phyloP scores from a whole-genome alignment of 2,113 vertebrate species.

The Ibidorhyncha struthersii region DNA sequence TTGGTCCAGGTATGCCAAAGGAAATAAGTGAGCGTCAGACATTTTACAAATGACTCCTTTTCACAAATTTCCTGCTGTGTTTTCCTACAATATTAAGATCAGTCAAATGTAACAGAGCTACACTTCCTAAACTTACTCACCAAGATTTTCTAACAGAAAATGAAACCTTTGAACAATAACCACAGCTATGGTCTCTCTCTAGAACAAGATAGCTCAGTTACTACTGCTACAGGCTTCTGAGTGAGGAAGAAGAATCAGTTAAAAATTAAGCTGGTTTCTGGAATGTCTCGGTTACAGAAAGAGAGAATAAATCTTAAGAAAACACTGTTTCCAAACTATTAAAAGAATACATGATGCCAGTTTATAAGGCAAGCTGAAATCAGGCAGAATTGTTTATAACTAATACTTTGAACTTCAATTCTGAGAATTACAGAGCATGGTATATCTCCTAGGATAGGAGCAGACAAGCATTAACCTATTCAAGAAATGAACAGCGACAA shows the following conservation, averaged over 20 bases:
- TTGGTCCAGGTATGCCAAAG: background rate
- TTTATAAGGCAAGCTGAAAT: slow-evolving; percentile 42
- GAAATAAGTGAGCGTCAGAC: background rate
- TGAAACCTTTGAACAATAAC: background rate
- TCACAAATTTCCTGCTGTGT: background rate
- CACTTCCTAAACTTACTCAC: background rate
- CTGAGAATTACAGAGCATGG: background rate
- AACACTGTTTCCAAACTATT: background rate
- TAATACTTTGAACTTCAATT: background rate
- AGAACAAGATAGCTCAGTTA: background rate
- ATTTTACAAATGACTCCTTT: background rate
- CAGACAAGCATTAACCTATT: background rate
- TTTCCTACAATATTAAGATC: background rate
- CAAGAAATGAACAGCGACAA: background rate
- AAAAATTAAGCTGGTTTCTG: background rate
- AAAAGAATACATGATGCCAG: slow-evolving; percentile 29
- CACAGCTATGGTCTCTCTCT: background rate
- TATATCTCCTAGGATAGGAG: background rate
- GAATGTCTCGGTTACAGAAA: background rate
- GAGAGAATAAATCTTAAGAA: background rate
- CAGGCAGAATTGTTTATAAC: background rate
- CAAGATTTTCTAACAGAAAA: background rate
- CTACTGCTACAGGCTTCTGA: background rate
- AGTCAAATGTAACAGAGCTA: background rate
- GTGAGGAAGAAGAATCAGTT: background rate